phyloP scores from a whole-genome alignment of 2,113 vertebrate species.

The Anhinga anhinga region DNA sequence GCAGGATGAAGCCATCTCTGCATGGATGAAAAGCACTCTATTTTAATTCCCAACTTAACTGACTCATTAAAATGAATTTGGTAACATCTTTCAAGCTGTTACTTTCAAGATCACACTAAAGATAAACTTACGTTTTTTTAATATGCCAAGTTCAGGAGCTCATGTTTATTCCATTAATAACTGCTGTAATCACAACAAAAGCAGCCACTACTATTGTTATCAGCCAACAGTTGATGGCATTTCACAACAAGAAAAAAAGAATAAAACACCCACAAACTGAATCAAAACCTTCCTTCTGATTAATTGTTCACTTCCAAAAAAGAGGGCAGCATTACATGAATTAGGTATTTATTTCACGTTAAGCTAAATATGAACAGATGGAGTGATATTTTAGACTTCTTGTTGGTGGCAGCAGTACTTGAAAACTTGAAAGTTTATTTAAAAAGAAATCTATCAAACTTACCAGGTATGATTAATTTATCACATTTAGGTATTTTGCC shows the following conservation, averaged over 20 bases:
- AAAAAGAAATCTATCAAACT: slow-evolving; percentile 12
- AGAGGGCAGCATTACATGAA: neutral
- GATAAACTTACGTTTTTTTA: neutral
- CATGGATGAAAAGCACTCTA: neutral
- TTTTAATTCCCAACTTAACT: neutral
- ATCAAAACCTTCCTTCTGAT: neutral
- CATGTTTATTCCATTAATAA: neutral
- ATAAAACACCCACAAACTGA: neutral
- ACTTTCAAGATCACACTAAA: neutral
- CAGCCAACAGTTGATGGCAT: neutral
- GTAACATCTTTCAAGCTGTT: neutral
- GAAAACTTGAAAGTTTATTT: neutral
- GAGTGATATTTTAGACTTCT: slow-evolving; percentile 5
- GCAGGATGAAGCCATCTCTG: neutral
- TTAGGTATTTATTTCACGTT: neutral
- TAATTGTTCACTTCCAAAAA: neutral
- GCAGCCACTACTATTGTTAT: neutral
- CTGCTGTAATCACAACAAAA: neutral
- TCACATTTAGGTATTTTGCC: slow-evolving; percentile 70
- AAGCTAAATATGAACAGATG: neutral
- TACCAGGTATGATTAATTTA: slow-evolving; percentile 83
- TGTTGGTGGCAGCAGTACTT: neutral
- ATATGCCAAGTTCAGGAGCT: neutral
- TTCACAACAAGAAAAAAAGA: neutral
- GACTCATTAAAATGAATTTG: neutral